Conservation (phyloP, 1,140 invertebrate genomes). For the Aplysia californica region DNA sequence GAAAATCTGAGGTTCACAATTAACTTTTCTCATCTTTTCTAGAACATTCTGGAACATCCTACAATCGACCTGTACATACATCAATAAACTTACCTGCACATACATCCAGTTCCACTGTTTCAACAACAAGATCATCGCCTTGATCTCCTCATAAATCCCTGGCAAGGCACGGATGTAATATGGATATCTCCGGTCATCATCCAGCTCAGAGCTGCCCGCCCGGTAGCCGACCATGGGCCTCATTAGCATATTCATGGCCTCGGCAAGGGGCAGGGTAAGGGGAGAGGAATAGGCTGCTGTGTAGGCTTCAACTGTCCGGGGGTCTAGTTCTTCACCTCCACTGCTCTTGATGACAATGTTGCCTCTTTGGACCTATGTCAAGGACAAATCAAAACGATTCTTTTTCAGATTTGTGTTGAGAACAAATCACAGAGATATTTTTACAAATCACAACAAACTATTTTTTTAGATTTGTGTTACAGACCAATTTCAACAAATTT, state of each 20-base stretch:
- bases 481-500: no score
- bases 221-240: constrained; percentile 84
- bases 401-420: no score
- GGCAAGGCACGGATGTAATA: constrained; percentile 83
- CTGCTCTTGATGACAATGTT: constrained; percentile 39
- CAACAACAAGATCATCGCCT: constrained; percentile 72
- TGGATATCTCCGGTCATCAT: constrained; percentile 71
- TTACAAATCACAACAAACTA: no score
- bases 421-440: no score
- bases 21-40: neutral
- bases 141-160: constrained; percentile 81
- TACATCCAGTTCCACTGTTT: constrained; percentile 52
- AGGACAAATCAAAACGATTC: neutral
- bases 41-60: neutral
- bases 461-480: no score
- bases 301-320: constrained; percentile 50
- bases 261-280: constrained; percentile 47
- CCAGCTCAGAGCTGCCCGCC: constrained; percentile 65
- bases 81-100: constrained; percentile 52
- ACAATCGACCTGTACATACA: no score
- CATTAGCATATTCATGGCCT: constrained; percentile 71
- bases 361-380: constrained; percentile 42
- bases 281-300: constrained; percentile 37
- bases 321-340: constrained; percentile 42
- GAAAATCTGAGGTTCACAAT: neutral